These are phyloP conservation scores for Lottia scabra DNA, from an alignment of 2,888 invertebrate genomes.

Conservation along the genomic window DNA sequence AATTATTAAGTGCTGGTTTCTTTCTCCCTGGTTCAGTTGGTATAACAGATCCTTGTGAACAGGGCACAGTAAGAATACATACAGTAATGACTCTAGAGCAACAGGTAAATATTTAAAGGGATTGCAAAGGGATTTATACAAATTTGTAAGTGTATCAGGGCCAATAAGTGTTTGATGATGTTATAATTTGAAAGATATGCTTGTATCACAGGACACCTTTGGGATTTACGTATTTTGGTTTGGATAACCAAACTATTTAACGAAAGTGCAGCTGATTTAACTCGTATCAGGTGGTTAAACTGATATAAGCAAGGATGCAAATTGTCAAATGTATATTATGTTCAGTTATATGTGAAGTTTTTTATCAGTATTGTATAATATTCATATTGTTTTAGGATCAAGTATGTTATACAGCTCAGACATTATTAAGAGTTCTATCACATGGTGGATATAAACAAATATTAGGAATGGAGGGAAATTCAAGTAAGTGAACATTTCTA, in stretches of 20 bases:
- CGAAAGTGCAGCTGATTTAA: no score
- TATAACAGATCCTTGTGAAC: conserved; percentile 93
- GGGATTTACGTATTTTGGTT: no score
- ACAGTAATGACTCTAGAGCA: conserved; percentile 91
- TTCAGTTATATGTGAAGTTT: neutral
- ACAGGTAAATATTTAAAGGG: conserved; percentile 61
- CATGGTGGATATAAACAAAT: conserved; percentile 95
- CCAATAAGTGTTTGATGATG: no score
- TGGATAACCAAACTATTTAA: no score
- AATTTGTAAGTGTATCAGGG: no score
- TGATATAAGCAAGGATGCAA: no score
- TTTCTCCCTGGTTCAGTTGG: conserved; percentile 88
- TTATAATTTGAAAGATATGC: no score
- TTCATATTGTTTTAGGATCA: conserved; percentile 77
- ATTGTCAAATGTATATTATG: no score
- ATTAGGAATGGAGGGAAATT: conserved; percentile 76
- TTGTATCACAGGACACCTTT: no score
- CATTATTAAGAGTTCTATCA: conserved; percentile 84
- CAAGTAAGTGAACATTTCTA: conserved; percentile 66
- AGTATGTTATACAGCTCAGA: conserved; percentile 94
- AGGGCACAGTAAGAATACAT: conserved; percentile 87
- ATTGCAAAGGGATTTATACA: neutral
- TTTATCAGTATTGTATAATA: neutral
- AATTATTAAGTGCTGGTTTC: conserved; percentile 91
- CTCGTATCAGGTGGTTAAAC: no score